Evolutionary conservation across 2,113 vertebrate genomes (phyloP).

Genomic region (Epinephelus fuscoguttatus): DNA sequence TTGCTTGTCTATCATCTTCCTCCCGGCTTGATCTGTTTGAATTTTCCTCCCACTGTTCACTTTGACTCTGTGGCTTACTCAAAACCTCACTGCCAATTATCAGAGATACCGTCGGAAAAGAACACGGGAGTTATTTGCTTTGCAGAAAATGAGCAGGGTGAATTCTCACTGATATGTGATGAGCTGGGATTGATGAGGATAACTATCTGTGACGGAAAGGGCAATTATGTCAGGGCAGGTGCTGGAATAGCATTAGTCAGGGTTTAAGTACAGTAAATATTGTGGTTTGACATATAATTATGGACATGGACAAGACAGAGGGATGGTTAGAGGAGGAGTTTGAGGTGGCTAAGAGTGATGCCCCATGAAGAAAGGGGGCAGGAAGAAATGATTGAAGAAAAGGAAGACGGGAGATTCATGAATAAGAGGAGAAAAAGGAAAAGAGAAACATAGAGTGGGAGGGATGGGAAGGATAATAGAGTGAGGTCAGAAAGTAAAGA

Average conservation of each 20-base stretch:
- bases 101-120: slow-evolving; percentile 22
- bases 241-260: slow-evolving; percentile 26
- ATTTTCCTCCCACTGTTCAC: slow-evolving; percentile 54
- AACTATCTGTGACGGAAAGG: not conserved
- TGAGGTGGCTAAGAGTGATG: not conserved
- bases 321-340: not conserved
- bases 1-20: slow-evolving; percentile 47
- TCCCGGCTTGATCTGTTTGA: slow-evolving; percentile 38
- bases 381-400: not conserved
- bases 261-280: slow-evolving; percentile 49
- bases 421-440: not conserved
- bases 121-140: slow-evolving; percentile 16
- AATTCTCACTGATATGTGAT: slow-evolving; percentile 16
- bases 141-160: slow-evolving; percentile 37
- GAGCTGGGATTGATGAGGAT: slow-evolving; percentile 4
- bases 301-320: not conserved
- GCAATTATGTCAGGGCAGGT: not conserved
- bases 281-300: slow-evolving; percentile 38
- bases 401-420: not conserved
- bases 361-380: too few species aligned
- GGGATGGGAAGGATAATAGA: not conserved
- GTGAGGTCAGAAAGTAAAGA: not conserved
- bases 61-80: slow-evolving; percentile 43
- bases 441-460: not conserved
- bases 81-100: slow-evolving; percentile 53